These are phyloP conservation scores for Hystrix cristata DNA, from an alignment of 2,113 vertebrate species.

Conservation along the genomic window DNA sequence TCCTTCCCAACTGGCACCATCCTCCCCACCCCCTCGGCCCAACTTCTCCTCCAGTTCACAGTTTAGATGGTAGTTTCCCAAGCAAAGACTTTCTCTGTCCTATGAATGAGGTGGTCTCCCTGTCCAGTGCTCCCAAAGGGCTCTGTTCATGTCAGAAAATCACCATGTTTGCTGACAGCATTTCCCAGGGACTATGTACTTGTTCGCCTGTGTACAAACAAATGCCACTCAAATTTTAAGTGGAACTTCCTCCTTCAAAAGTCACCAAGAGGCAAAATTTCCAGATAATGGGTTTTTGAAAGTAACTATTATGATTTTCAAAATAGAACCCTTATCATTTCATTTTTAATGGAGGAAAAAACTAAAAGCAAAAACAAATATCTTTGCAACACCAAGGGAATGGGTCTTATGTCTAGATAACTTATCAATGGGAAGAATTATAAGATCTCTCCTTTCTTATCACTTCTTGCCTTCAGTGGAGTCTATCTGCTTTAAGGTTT, in stretches of 20 bases:
- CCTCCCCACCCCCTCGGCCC: background rate
- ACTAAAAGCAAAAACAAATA: background rate
- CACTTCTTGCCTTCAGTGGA: background rate
- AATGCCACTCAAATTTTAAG: background rate
- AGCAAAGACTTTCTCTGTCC: background rate
- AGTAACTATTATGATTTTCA: background rate
- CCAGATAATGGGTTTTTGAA: background rate
- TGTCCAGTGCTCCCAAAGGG: background rate
- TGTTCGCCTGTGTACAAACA: background rate
- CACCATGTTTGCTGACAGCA: background rate
- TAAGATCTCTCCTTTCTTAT: background rate
- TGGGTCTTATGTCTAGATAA: background rate
- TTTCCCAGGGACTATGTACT: background rate
- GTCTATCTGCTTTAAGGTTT: background rate
- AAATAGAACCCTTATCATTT: background rate
- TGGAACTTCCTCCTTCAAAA: slow-evolving; percentile 10
- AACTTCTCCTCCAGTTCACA: background rate
- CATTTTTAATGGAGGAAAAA: background rate
- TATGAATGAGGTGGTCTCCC: background rate
- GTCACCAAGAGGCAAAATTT: background rate
- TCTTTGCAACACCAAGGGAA: background rate
- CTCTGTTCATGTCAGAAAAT: background rate
- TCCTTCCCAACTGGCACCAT: background rate
- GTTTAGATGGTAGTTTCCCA: background rate
- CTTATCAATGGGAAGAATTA: background rate